A percentile compares a stretch with the other conserved stretches of the same genome.
These are phyloP conservation scores for Paraplagusia blochii DNA, from an alignment of 2,113 vertebrate genomes.

Conservation along the genomic window DNA sequence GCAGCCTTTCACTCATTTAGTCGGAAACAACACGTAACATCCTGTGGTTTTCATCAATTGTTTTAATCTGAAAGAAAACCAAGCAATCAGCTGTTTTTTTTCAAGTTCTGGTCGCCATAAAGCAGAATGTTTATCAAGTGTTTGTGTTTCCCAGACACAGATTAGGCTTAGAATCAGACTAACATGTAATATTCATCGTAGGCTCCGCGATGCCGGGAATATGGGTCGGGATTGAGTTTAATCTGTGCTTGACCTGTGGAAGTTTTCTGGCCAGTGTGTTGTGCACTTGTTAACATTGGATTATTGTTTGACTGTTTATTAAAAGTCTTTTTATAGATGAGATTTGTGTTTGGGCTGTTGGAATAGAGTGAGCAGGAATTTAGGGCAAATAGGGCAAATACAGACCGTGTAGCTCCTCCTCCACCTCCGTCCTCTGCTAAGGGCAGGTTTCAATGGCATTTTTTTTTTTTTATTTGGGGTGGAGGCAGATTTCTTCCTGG, in stretches of 20 bases:
- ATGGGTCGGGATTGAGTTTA: constrained; percentile 58
- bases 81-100: constrained; percentile 7
- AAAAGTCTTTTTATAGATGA: not conserved
- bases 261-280: constrained; percentile 15
- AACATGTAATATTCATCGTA: constrained; percentile 47
- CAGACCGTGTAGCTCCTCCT: no score
- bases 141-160: constrained; percentile 51
- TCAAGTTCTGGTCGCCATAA: constrained; percentile 9
- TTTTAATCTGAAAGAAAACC: constrained; percentile 17
- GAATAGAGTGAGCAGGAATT: no score
- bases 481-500: no score
- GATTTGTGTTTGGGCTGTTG: no score
- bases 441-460: no score
- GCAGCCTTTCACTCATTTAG: constrained; percentile 18
- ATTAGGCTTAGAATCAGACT: constrained; percentile 55
- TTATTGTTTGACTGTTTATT: constrained; percentile 13
- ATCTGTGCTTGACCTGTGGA: constrained; percentile 54
- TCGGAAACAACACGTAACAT: no score
- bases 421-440: no score
- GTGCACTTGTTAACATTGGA: constrained; percentile 17
- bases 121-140: not conserved
- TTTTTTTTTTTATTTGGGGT: no score
- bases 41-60: no score
- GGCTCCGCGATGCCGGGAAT: constrained; percentile 31
- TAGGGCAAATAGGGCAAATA: no score